A percentile compares a stretch with the other conserved stretches of the same genome.
Conservation (phyloP, 2,797 vertebrate genomes). For the Spinibarbus caldwelli region DNA sequence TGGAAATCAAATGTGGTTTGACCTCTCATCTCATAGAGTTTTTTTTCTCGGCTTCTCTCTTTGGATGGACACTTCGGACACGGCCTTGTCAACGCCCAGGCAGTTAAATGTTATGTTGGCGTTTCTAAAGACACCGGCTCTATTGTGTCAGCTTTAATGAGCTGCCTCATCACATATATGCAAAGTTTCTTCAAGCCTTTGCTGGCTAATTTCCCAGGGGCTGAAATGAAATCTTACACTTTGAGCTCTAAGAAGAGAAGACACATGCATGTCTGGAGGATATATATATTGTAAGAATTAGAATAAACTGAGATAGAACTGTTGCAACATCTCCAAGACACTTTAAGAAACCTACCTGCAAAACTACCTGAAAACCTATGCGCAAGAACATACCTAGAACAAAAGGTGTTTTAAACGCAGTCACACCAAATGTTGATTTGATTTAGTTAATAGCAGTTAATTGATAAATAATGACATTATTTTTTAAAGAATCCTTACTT, state of each 20-base stretch:
- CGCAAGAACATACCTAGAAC: background rate
- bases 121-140: slow-evolving; percentile 35
- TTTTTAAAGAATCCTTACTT: background rate
- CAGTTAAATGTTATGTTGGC: slow-evolving; percentile 21
- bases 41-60: background rate
- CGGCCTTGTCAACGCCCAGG: slow-evolving; percentile 35
- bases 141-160: slow-evolving; percentile 46
- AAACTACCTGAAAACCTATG: background rate
- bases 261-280: background rate
- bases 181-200: slow-evolving; percentile 28
- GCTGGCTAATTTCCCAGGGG: slow-evolving; percentile 47
- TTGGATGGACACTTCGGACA: slow-evolving; percentile 1
- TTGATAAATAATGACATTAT: background rate
- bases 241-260: slow-evolving; percentile 28
- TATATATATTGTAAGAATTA: background rate
- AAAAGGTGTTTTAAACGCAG: background rate
- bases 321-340: background rate
- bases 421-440: too few species aligned
- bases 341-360: background rate
- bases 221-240: slow-evolving; percentile 29
- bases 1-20: background rate
- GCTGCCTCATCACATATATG: slow-evolving; percentile 39
- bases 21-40: slow-evolving; percentile 13
- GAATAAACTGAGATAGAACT: background rate
- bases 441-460: background rate